Conservation (phyloP, 2,113 vertebrate species). For the Spea bombifrons region DNA sequence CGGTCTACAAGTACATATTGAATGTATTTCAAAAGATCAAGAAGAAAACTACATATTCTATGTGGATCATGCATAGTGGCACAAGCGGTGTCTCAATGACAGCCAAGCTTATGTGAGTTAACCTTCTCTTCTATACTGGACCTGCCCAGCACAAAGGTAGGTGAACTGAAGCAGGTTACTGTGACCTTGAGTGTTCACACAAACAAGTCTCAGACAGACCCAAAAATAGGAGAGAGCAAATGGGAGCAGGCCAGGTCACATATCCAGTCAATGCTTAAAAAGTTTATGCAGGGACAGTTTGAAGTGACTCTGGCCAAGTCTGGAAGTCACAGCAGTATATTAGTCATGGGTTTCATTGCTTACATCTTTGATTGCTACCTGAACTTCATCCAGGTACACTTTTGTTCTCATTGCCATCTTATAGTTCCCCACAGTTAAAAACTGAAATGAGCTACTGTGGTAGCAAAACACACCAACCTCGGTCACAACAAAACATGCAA, state of each 20-base stretch:
- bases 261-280: not conserved
- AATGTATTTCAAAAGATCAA: too few relatives aligned
- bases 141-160: not conserved
- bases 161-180: not conserved
- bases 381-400: not conserved
- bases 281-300: not conserved
- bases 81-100: too few relatives aligned
- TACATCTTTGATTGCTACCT: not conserved
- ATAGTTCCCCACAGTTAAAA: too few relatives aligned
- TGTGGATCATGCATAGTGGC: too few relatives aligned
- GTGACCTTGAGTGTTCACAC: not conserved
- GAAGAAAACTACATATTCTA: too few relatives aligned
- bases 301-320: not conserved
- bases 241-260: not conserved
- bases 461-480: too few relatives aligned
- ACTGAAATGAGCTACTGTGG: too few relatives aligned
- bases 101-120: too few relatives aligned
- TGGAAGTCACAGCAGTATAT: not conserved
- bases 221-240: not conserved
- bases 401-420: too few relatives aligned
- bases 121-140: too few relatives aligned
- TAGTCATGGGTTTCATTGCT: constrained; percentile 10
- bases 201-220: not conserved
- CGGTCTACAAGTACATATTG: too few relatives aligned
- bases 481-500: too few relatives aligned